Evolutionary conservation across 2,888 invertebrate species (phyloP).

Genomic region (Lingula anatina): DNA sequence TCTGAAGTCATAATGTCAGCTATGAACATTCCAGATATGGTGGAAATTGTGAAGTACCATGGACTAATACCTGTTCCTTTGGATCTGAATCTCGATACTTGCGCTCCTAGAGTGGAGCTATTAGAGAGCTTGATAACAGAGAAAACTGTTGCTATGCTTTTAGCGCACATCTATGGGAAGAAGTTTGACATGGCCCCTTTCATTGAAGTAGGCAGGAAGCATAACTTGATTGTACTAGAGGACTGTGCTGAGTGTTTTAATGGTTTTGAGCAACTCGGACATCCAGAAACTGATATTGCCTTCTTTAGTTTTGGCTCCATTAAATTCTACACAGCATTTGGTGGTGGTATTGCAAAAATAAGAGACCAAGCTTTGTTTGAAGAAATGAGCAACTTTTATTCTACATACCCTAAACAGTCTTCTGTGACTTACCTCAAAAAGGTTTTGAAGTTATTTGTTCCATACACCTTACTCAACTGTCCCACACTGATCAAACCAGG

Average conservation of each 20-base stretch:
- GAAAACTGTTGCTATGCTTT: constrained; percentile 44
- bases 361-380: constrained; percentile 24
- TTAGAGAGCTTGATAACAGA: constrained; percentile 37
- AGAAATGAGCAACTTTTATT: constrained; percentile 31
- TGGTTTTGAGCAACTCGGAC: constrained; percentile 42
- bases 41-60: constrained; percentile 38
- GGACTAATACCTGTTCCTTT: constrained; percentile 40
- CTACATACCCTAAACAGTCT: constrained; percentile 30
- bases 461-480: constrained; percentile 32
- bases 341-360: constrained; percentile 49
- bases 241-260: constrained; percentile 51
- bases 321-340: constrained; percentile 48
- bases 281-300: constrained; percentile 42
- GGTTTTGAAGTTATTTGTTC: constrained; percentile 38
- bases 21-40: constrained; percentile 52
- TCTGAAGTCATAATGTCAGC: constrained; percentile 53
- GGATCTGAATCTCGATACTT: constrained; percentile 46
- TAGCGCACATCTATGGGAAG: constrained; percentile 50
- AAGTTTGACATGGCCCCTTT: constrained; percentile 39
- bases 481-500: constrained; percentile 27
- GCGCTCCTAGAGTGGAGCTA: constrained; percentile 38
- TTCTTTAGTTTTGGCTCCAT: constrained; percentile 52
- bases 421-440: constrained; percentile 39
- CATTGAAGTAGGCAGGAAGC: constrained; percentile 29
- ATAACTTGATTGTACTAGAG: constrained; percentile 42